Base-by-base conservation (phyloP, 2,888 invertebrate genomes). In the Hypena proboscidalis region DNA sequence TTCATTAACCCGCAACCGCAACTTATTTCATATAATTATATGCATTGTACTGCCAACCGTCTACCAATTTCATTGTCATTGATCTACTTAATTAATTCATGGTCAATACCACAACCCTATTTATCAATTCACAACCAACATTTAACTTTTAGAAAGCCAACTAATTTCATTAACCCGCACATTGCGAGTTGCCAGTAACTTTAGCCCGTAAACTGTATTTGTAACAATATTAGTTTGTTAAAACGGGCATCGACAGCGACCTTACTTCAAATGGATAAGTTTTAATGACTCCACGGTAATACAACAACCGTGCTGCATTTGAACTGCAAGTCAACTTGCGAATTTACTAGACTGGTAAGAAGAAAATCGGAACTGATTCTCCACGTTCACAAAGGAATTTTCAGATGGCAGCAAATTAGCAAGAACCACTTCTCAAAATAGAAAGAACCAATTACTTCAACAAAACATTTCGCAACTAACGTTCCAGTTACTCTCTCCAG, bases 231-330 rank as follows among this genome's bases (percentile, higher is more conserved):
- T 70, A 70, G 59, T 67, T 53, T 62, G 58, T 50, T 48, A 40
- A 53, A 63, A 49, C 27, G 52, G 49, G 50, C 37, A 70, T 71
- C 54, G 48, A 42, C 46, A 36, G 50, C 31, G 40, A 63, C 58
- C 58, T 58, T 61, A 47, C 55, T 57, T 44, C 30, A 48, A 75
- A 77, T 74, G 51, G 67, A 62, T 49, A 76, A 82, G 76, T 82
- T 82, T 77, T 76, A 80, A 81, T 77, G 70, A 72, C 66, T 68
- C 60, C 52, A 63, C 50, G 32, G 54, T 61, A 49, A 60, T 65
- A 74, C 70, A 70, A 66, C 59, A 60, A 70, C 70, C 36, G 40
- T 26, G 60, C 41, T 34, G 13, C 50, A 63, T 65, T 78, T 49
- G 54, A 4, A 41, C 32, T 6, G 4, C 8, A 7, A 21, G 17